Percentiles rank a stretch among this genome's conserved stretches.
These are phyloP conservation scores for Melanotaenia maccullochi DNA, from an alignment of 2,797 vertebrate genomes.

Conservation along the genomic window DNA sequence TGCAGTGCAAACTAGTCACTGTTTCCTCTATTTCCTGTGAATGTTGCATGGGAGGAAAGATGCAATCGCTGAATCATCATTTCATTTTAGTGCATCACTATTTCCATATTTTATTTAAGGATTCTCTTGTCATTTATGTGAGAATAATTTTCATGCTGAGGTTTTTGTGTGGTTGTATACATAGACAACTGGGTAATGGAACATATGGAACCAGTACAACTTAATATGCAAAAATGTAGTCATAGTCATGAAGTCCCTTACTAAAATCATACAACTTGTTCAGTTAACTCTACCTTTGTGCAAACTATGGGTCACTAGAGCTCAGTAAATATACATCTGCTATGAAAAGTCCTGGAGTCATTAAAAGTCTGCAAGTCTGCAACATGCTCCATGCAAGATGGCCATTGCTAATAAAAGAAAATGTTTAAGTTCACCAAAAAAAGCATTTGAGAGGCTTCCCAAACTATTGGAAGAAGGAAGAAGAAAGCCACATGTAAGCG, in stretches of 20 bases:
- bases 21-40: constrained; percentile 48
- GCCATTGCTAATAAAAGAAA: too few species aligned
- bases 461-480: too few species aligned
- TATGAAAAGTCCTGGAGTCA: too few species aligned
- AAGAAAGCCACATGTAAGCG: too few species aligned
- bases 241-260: neutral
- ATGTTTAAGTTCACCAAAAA: too few species aligned
- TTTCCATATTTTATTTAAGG: constrained; percentile 31
- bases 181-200: neutral
- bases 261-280: neutral
- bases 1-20: constrained; percentile 29
- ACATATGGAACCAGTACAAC: neutral
- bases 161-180: neutral
- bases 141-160: constrained; percentile 3
- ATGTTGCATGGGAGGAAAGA: constrained; percentile 37
- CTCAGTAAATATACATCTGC: too few species aligned
- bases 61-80: constrained; percentile 25
- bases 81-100: constrained; percentile 9
- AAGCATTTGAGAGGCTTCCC: too few species aligned
- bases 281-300: too few species aligned
- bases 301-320: neutral
- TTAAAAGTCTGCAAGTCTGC: too few species aligned
- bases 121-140: constrained; percentile 21
- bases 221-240: neutral
- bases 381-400: too few species aligned